Base-by-base conservation (phyloP, 2,797 vertebrate species). In the Labeo calbasu region DNA sequence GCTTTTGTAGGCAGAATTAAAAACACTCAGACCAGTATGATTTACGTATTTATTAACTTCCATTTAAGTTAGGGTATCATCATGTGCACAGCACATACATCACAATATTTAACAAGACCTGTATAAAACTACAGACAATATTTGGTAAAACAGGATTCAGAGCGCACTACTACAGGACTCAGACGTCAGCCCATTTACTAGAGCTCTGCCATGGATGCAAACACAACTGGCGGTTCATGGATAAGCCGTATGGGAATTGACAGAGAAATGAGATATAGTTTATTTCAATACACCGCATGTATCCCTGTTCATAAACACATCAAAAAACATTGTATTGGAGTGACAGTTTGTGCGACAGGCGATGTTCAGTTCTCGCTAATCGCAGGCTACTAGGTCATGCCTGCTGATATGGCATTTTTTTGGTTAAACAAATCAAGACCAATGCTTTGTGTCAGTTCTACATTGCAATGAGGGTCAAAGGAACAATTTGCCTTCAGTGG, bases 11-110 rank as follows among this genome's bases (percentile, higher is more conserved):
- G 75, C 89, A 76, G 88, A 51, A 48, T 73, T 53, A 80, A 66
- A 85, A 86, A 85, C 77, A 78, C 68, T 88, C 71, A 72, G 43
- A 68, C 83, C 17, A 61, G 48, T 73, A 46, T 76, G 84, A 81
- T 85, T 87, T 72, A 77, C 81, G 85, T 91, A 91, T 93, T 92
- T 94, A 88, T 91, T 89, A 92, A 88, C 87, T 88, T 88, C 77
- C 87, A 84, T 82, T 88, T 90, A 88, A 90, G 89, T 90, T 90
- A 88, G 92, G 89, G 91, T 87, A 93, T 88, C 84, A 77, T 87
- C 88, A 91, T 98, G 98, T 98, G 97, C 97, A 96, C 92, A 96
- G 97, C 97, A 99, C 98, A 98, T 96, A 97, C 94, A 93, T 88
- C 87, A 90, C 90, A 92, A 89, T 90, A 91, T 92, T 91, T 89